Conservation (phyloP, 2,113 vertebrate genomes). For the Nothobranchius furzeri region DNA sequence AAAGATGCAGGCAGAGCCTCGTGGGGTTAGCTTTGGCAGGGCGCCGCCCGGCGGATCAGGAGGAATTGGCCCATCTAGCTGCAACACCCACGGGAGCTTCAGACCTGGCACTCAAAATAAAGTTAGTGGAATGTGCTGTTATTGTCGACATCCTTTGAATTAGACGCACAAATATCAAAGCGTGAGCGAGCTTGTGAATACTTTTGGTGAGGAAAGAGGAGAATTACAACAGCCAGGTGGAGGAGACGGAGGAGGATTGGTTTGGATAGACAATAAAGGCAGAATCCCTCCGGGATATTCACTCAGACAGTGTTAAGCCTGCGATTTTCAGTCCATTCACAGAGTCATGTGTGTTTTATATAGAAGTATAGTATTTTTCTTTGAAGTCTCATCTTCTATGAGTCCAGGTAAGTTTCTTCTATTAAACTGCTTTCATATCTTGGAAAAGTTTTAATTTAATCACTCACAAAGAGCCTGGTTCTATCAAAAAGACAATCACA, state of each 20-base stretch:
- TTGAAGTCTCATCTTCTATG: conserved; percentile 5
- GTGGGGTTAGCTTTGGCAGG: conserved; percentile 45
- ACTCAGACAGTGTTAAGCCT: conserved; percentile 29
- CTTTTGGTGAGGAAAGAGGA: conserved; percentile 45
- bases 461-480: background rate
- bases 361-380: conserved; percentile 13
- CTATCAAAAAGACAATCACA: background rate
- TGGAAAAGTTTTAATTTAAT: background rate
- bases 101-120: conserved; percentile 54
- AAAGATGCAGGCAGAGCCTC: conserved; percentile 55
- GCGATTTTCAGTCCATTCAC: conserved; percentile 26
- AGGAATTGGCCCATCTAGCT: conserved; percentile 48
- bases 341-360: conserved; percentile 12
- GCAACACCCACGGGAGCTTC: conserved; percentile 53
- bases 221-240: conserved; percentile 58
- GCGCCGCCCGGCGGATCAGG: conserved; percentile 54
- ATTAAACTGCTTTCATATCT: conserved; percentile 1
- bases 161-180: conserved; percentile 63
- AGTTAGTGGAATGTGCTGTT: conserved; percentile 57
- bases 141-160: conserved; percentile 62
- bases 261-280: conserved; percentile 55
- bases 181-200: conserved; percentile 39
- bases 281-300: conserved; percentile 30
- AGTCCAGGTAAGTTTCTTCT: conserved; percentile 7
- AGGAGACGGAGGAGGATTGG: conserved; percentile 45